phyloP scores from a whole-genome alignment of 2,888 invertebrate genomes.

The Stenichneumon culpator region DNA sequence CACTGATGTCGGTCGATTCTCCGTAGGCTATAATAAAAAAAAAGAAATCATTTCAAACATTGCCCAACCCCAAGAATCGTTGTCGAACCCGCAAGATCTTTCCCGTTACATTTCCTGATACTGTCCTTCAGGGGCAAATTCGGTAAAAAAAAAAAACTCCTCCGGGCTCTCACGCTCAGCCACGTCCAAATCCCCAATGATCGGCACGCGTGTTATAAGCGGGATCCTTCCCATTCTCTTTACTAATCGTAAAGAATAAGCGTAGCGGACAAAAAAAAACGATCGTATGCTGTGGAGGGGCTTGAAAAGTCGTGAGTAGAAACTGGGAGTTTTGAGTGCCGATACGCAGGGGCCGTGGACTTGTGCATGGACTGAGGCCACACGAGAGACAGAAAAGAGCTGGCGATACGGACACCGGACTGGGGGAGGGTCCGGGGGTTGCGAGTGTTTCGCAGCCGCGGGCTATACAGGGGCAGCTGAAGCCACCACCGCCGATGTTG shows the following conservation, averaged over 20 bases:
- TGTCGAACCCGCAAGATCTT: constrained; percentile 37
- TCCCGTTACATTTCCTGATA: constrained; percentile 9
- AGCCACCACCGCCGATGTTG: constrained; percentile 42
- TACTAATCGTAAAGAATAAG: constrained; percentile 49
- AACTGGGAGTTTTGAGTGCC: constrained; percentile 58
- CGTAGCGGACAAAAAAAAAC: constrained; percentile 43
- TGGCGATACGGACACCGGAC: constrained; percentile 45
- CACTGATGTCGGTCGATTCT: background rate
- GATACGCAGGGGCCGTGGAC: constrained; percentile 49
- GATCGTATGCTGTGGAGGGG: constrained; percentile 17
- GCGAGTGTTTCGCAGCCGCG: constrained; percentile 60
- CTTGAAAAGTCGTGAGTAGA: constrained; percentile 53
- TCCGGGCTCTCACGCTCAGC: constrained; percentile 29
- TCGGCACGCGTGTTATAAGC: constrained; percentile 58
- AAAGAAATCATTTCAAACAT: background rate
- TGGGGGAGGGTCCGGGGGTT: constrained; percentile 28
- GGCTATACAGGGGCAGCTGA: constrained; percentile 58
- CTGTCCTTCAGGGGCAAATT: constrained; percentile 27
- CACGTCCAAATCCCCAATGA: constrained; percentile 52
- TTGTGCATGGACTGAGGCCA: constrained; percentile 29
- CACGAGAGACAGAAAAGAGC: constrained; percentile 36
- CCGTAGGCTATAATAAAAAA: background rate
- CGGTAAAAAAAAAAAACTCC: constrained; percentile 15
- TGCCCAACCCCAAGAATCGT: background rate
- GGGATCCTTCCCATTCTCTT: constrained; percentile 34